A percentile compares a stretch with the other conserved stretches of the same genome.
Conservation (phyloP, 2,797 vertebrate genomes). For the Kryptopterus vitreolus region DNA sequence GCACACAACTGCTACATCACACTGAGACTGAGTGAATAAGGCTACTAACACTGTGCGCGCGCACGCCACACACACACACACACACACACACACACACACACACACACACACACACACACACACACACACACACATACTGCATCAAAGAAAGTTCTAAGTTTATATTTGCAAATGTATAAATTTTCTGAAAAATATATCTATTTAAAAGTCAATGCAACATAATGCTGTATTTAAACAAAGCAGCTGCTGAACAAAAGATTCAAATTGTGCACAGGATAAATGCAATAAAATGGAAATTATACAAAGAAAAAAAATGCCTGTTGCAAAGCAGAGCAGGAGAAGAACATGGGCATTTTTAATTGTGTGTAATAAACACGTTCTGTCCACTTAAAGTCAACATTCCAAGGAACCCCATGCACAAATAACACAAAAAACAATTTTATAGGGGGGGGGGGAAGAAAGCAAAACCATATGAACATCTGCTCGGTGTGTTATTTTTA, state of each 20-base stretch:
- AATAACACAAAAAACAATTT: slow-evolving; percentile 13
- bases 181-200: neutral
- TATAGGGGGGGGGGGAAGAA: neutral
- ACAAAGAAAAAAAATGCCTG: neutral
- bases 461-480: slow-evolving; percentile 35
- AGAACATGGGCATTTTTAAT: neutral
- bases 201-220: neutral
- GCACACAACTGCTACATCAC: neutral
- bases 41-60: neutral
- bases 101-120: too few relatives aligned
- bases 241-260: neutral
- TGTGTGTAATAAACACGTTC: slow-evolving; percentile 14
- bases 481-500: slow-evolving; percentile 27
- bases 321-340: slow-evolving; percentile 1
- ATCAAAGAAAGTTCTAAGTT: neutral
- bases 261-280: neutral
- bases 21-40: neutral
- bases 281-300: neutral
- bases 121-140: too few relatives aligned
- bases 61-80: too few relatives aligned
- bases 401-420: slow-evolving; percentile 3
- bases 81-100: too few relatives aligned
- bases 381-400: slow-evolving; percentile 1
- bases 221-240: neutral
- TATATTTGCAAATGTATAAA: neutral